Conservation (phyloP, 1,140 invertebrate species). For the Meloidogyne chitwoodi region DNA sequence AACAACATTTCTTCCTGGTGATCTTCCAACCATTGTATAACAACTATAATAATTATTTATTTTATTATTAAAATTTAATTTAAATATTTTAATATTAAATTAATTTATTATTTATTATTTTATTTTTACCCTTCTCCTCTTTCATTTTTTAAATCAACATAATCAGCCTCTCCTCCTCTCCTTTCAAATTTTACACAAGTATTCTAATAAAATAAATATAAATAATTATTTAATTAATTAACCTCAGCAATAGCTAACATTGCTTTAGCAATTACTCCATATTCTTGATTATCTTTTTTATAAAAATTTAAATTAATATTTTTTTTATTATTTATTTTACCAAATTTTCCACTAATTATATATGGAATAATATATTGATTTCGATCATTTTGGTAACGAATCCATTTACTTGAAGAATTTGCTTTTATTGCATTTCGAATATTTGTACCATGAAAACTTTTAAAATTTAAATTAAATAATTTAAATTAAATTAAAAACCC, state of each 20-base stretch:
- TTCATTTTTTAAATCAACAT: constrained; percentile 30
- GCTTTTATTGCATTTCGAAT: constrained; percentile 33
- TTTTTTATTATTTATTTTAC: background rate
- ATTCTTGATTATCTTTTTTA: constrained; percentile 22
- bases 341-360: constrained; percentile 32
- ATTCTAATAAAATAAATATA: constrained; percentile 2
- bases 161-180: constrained; percentile 27
- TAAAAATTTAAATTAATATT: background rate
- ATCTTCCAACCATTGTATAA: constrained; percentile 37
- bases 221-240: constrained; percentile 3
- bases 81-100: background rate
- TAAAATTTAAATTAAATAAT: background rate
- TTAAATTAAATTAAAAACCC: background rate
- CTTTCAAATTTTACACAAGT: constrained; percentile 19
- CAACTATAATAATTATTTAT: constrained; percentile 8
- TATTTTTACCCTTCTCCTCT: constrained; percentile 28
- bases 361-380: constrained; percentile 31
- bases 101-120: too few species aligned
- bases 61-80: background rate
- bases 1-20: constrained; percentile 26
- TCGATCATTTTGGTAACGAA: constrained; percentile 19
- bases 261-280: constrained; percentile 19
- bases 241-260: constrained; percentile 29
- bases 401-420: constrained; percentile 29
- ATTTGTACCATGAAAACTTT: background rate